A percentile compares a stretch with the other conserved stretches of the same genome.
Evolutionary conservation across 2,797 vertebrate genomes (phyloP).

Genomic region (Parauchenoglanis punctatus): DNA sequence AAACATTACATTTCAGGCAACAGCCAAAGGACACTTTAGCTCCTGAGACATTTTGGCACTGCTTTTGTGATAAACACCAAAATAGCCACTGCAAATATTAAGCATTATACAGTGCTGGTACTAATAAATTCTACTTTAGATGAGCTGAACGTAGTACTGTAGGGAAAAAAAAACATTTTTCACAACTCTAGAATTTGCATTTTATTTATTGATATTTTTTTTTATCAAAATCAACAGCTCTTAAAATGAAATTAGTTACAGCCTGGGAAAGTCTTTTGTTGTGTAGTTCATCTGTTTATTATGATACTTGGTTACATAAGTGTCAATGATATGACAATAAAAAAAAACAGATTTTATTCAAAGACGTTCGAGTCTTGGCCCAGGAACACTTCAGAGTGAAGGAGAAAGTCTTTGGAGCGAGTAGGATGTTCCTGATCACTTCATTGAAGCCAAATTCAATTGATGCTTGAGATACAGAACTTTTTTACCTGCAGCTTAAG

Average conservation of each 20-base stretch:
- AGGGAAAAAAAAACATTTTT: too few species aligned
- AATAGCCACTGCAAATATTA: too few species aligned
- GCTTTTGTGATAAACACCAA: not conserved
- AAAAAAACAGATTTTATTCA: not conserved
- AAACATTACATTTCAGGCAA: not conserved
- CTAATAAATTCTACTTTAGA: too few species aligned
- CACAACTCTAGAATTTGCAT: too few species aligned
- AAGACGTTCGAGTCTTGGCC: not conserved
- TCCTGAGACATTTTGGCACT: not conserved
- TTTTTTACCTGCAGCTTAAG: not conserved
- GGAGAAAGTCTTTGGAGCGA: not conserved
- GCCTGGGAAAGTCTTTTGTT: not conserved
- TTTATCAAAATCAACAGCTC: not conserved
- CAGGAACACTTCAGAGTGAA: not conserved
- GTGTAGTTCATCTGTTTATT: not conserved
- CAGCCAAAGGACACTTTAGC: not conserved
- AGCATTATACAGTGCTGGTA: too few species aligned
- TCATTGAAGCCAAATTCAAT: not conserved
- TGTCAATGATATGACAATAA: not conserved
- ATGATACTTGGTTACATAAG: not conserved
- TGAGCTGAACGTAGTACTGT: too few species aligned
- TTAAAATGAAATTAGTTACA: not conserved
- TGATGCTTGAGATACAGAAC: too few species aligned
- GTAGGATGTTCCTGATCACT: not conserved
- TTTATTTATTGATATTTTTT: too few species aligned